These are phyloP conservation scores for Alethe castanea DNA, from an alignment of 2,113 vertebrate species.

Conservation along the genomic window DNA sequence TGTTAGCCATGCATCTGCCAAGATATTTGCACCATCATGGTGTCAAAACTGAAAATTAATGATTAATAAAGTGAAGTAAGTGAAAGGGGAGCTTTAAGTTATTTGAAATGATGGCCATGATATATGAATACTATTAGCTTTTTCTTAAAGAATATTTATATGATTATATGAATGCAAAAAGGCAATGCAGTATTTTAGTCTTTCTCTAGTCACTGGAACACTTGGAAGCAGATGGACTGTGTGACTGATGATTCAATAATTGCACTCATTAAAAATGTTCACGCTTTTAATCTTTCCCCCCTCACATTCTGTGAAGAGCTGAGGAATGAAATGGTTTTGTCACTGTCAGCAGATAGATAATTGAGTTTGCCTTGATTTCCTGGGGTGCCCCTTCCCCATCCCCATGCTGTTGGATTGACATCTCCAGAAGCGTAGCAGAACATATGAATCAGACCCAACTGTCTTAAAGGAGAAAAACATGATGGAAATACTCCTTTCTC, in stretches of 20 bases:
- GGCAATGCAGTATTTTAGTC: conserved; percentile 62
- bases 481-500: not conserved
- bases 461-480: conserved; percentile 35
- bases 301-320: conserved; percentile 67
- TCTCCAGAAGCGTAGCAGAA: conserved; percentile 45
- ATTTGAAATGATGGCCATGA: conserved; percentile 35
- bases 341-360: conserved; percentile 75
- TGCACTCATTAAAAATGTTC: conserved; percentile 79
- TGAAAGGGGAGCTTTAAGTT: conserved; percentile 33
- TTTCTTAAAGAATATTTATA: conserved; percentile 69
- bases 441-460: conserved; percentile 30
- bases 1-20: conserved; percentile 14
- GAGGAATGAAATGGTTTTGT: conserved; percentile 73
- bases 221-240: conserved; percentile 76
- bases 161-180: conserved; percentile 65
- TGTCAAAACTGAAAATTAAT: conserved; percentile 55
- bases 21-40: conserved; percentile 33
- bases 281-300: conserved; percentile 72
- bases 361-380: conserved; percentile 75
- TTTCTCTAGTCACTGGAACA: conserved; percentile 62
- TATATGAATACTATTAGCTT: conserved; percentile 60
- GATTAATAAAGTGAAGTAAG: conserved; percentile 54
- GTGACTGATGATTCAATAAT: conserved; percentile 80
- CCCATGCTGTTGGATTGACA: conserved; percentile 54
- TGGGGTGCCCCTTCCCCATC: conserved; percentile 43